Evolutionary conservation across 2,888 invertebrate genomes (phyloP).

Genomic region (Odontomyia ornata): DNA sequence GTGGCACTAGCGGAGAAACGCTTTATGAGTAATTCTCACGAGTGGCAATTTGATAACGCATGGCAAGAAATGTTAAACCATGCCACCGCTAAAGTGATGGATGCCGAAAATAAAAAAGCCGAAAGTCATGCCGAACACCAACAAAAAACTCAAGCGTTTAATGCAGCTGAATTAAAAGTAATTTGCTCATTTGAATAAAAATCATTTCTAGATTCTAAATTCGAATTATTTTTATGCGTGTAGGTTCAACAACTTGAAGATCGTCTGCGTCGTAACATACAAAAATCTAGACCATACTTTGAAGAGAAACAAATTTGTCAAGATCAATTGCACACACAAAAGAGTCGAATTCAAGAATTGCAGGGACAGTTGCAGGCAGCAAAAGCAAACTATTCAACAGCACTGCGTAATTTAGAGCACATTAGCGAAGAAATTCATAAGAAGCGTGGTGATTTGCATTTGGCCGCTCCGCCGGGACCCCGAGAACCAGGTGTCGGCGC

Average conservation of each 20-base stretch:
- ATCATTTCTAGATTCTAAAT: neutral
- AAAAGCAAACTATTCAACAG: slow-evolving; percentile 82
- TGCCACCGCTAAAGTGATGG: slow-evolving; percentile 94
- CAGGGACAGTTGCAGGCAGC: slow-evolving; percentile 77
- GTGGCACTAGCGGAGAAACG: slow-evolving; percentile 89
- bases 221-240: slow-evolving; percentile 48
- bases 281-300: slow-evolving; percentile 89
- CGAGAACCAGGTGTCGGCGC: slow-evolving; percentile 80
- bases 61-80: slow-evolving; percentile 98
- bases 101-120: slow-evolving; percentile 90
- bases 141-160: slow-evolving; percentile 79
- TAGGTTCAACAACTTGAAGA: slow-evolving; percentile 83
- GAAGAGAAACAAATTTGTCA: slow-evolving; percentile 89
- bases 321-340: slow-evolving; percentile 85
- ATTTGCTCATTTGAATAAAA: neutral
- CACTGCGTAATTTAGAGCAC: slow-evolving; percentile 83
- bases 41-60: slow-evolving; percentile 87
- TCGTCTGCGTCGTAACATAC: slow-evolving; percentile 80
- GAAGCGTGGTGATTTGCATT: slow-evolving; percentile 60
- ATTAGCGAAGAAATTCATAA: slow-evolving; percentile 92
- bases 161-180: slow-evolving; percentile 81
- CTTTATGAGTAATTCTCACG: slow-evolving; percentile 65
- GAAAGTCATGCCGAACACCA: slow-evolving; percentile 90
- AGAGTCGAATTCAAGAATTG: slow-evolving; percentile 81
- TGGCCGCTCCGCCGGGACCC: slow-evolving; percentile 59